Conservation (phyloP, 1,140 invertebrate genomes). For the Diorhabda sublineata region DNA sequence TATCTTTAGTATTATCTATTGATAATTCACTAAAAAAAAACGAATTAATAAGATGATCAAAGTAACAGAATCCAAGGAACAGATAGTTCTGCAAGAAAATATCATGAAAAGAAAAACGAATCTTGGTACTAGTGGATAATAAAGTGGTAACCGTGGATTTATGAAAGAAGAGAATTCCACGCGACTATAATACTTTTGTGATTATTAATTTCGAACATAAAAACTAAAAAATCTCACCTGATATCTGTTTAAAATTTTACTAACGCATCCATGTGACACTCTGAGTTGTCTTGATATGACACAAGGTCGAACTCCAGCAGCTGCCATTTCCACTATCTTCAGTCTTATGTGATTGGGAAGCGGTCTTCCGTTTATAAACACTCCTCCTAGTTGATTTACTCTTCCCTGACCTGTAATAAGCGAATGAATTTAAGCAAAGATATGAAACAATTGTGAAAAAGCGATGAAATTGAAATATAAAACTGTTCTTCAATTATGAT, state of each 20-base stretch:
- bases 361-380: conserved; percentile 80
- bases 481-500: too few species aligned
- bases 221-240: conserved; percentile 44
- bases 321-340: conserved; percentile 80
- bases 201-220: neutral
- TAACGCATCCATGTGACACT: conserved; percentile 80
- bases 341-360: conserved; percentile 73
- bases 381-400: conserved; percentile 80
- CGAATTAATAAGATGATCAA: neutral
- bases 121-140: neutral
- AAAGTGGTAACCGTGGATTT: neutral
- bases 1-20: too few species aligned
- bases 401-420: conserved; percentile 67
- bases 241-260: conserved; percentile 78
- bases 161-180: neutral
- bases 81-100: neutral
- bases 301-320: conserved; percentile 72
- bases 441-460: too few species aligned
- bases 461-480: too few species aligned
- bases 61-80: neutral
- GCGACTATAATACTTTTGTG: neutral
- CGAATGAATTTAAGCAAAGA: neutral
- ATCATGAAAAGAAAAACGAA: neutral
- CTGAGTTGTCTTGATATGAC: conserved; percentile 75
- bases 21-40: too few species aligned